Evolutionary conservation across 2,888 invertebrate species (phyloP).

Genomic region (Glyphotaelius pellucidus): DNA sequence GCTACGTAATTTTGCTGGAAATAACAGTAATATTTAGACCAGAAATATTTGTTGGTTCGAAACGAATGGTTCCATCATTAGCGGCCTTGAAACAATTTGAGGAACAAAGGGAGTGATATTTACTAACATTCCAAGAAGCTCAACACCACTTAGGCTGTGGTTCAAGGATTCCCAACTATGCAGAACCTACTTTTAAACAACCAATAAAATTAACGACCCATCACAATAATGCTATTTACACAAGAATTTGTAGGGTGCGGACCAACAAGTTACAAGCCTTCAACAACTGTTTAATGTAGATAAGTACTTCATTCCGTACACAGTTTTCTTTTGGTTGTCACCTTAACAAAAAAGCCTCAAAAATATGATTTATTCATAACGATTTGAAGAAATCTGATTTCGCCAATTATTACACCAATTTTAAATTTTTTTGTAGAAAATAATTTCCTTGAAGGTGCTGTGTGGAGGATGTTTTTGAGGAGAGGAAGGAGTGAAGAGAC

Average conservation of each 20-base stretch:
- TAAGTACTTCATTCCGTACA: not conserved
- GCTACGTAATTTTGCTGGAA: not conserved
- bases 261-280: not conserved
- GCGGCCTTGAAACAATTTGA: not conserved
- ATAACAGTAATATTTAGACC: not conserved
- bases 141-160: not conserved
- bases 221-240: not conserved
- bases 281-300: no score
- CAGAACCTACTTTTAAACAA: not conserved
- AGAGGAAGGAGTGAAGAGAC: no score
- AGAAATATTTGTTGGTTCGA: not conserved
- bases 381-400: no score
- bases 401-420: no score
- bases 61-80: not conserved
- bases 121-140: not conserved
- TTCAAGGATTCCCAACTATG: not conserved
- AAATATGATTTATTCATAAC: no score
- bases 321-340: not conserved
- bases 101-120: not conserved
- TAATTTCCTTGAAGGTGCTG: no score
- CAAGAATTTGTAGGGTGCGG: not conserved
- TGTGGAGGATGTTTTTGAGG: no score
- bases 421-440: no score
- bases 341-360: no score
- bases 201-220: not conserved